Conservation (phyloP, 2,797 vertebrate genomes). For the Lutjanus argentimaculatus region DNA sequence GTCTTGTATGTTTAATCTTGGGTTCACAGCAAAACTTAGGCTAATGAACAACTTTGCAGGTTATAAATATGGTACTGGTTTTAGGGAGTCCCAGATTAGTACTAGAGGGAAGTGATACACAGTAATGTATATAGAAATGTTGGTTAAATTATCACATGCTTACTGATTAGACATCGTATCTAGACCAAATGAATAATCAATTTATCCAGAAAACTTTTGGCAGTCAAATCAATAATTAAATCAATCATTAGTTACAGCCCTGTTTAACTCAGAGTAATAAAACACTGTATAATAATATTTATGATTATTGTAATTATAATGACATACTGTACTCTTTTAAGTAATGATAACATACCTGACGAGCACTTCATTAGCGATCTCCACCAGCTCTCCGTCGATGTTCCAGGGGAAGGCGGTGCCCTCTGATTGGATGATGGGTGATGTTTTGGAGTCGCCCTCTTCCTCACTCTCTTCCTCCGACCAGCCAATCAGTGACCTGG, state of each 20-base stretch:
- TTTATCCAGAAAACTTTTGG: neutral
- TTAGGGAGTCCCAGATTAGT: too few species aligned
- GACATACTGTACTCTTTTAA: neutral
- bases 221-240: neutral
- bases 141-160: neutral
- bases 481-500: conserved; percentile 60
- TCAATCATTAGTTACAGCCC: neutral
- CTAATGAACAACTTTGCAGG: too few species aligned
- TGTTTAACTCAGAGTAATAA: neutral
- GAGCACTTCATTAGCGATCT: conserved; percentile 88
- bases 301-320: neutral
- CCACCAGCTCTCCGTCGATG: conserved; percentile 94
- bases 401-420: conserved; percentile 90
- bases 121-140: neutral
- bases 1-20: too few species aligned
- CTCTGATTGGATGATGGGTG: conserved; percentile 81
- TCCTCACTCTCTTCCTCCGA: conserved; percentile 71
- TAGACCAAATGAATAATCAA: neutral
- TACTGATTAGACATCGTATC: neutral
- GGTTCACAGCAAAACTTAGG: too few species aligned
- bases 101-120: neutral
- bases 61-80: neutral
- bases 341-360: conserved; percentile 82
- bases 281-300: neutral
- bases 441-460: conserved; percentile 68